Evolutionary conservation across 2,797 vertebrate genomes (phyloP).

Genomic region (Sebastes vulpes): DNA sequence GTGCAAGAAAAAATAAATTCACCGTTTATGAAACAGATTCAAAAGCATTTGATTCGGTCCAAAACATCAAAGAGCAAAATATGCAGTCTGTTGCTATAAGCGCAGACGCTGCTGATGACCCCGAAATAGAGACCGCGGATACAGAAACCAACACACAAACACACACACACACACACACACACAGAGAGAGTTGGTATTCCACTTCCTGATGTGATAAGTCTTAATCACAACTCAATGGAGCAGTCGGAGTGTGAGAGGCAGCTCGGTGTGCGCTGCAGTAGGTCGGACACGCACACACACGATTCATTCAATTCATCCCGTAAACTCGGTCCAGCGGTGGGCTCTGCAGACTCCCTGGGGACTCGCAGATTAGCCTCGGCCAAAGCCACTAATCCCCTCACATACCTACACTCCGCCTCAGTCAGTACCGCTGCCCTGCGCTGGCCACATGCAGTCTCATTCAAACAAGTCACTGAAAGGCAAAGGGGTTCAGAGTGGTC

Average conservation of each 20-base stretch:
- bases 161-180: not conserved
- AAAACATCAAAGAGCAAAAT: constrained; percentile 30
- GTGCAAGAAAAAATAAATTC: not conserved
- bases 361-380: constrained; percentile 71
- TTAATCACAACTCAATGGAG: constrained; percentile 70
- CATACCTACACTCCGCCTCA: constrained; percentile 39
- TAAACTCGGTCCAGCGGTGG: constrained; percentile 60
- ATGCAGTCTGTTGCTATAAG: not conserved
- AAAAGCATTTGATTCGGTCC: not conserved
- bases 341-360: constrained; percentile 73
- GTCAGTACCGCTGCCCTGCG: constrained; percentile 10
- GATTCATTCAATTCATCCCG: constrained; percentile 55
- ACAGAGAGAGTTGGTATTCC: constrained; percentile 21
- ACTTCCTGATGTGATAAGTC: constrained; percentile 57
- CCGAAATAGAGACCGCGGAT: not conserved
- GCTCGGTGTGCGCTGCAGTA: constrained; percentile 25
- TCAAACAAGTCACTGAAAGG: constrained; percentile 50
- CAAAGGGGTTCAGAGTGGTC: constrained; percentile 27
- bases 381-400: constrained; percentile 73
- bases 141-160: not conserved
- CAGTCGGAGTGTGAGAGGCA: constrained; percentile 30
- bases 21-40: not conserved
- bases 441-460: constrained; percentile 26
- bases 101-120: not conserved
- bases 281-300: constrained; percentile 42